These are phyloP conservation scores for Helogale parvula DNA, from an alignment of 2,113 vertebrate species.

Conservation along the genomic window DNA sequence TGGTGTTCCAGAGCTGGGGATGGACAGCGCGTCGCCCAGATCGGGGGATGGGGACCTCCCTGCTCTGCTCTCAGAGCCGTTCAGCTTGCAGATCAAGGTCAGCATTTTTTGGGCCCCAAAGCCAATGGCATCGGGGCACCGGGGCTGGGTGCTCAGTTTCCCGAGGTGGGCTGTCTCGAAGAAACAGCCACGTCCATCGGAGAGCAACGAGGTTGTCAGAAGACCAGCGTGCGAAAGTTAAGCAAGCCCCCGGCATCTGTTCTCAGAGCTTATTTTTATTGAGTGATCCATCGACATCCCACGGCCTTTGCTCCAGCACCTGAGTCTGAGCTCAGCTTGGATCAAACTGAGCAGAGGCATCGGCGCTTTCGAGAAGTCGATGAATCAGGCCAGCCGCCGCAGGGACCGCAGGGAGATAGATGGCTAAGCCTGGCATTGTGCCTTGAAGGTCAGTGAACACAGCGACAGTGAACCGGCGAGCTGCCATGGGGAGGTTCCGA, in stretches of 20 bases:
- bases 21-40: fast-evolving
- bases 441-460: not conserved
- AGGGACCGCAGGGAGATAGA: not conserved
- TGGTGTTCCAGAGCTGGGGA: not conserved
- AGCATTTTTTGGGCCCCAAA: too few relatives aligned
- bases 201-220: not conserved
- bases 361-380: not conserved
- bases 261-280: not conserved
- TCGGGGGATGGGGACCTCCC: not conserved
- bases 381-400: not conserved
- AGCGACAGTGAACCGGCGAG: not conserved
- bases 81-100: not conserved
- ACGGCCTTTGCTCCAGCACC: not conserved
- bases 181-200: not conserved
- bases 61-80: too few relatives aligned
- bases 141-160: not conserved
- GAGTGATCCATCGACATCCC: not conserved
- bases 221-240: not conserved
- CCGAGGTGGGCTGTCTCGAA: not conserved
- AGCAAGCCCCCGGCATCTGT: not conserved
- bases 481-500: not conserved
- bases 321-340: not conserved
- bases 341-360: not conserved
- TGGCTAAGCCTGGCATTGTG: not conserved
- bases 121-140: fast-evolving